Percentiles rank a stretch among this genome's conserved stretches.
These are phyloP conservation scores for Crambe crambe DNA, from an alignment of 37 sponge, comb jelly and placozoan species.

Conservation along the genomic window DNA sequence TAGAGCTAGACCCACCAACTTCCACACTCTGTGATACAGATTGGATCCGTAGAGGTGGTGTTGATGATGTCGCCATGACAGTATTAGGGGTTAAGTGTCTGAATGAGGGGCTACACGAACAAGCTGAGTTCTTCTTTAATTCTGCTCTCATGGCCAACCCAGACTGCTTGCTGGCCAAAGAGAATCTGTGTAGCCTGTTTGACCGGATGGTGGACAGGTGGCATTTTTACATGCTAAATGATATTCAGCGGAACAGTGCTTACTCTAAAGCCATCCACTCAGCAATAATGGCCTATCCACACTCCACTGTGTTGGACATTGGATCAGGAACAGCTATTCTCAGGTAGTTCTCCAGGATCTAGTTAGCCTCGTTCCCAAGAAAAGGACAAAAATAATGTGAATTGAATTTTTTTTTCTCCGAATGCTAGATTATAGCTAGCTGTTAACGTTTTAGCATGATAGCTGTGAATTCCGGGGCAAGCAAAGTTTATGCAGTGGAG, in stretches of 20 bases:
- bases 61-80: conserved; percentile 12
- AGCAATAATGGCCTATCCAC: conserved; percentile 17
- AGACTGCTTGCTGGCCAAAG: conserved; percentile 43
- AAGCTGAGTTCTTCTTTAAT: conserved; percentile 38
- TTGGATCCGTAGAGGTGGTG: no score
- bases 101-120: conserved; percentile 15
- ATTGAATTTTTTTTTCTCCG: no score
- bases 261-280: conserved; percentile 48
- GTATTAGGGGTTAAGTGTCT: conserved; percentile 45
- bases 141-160: conserved; percentile 35
- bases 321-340: conserved; percentile 80
- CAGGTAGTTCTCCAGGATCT: conserved; percentile 55
- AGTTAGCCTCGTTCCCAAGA: no score
- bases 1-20: no score
- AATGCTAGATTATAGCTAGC: no score
- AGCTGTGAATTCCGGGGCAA: conserved; percentile 61
- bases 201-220: conserved; percentile 56
- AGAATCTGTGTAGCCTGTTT: conserved; percentile 41
- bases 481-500: conserved; percentile 68
- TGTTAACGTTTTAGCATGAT: conserved; percentile 56
- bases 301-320: conserved; percentile 63
- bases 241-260: conserved; percentile 45
- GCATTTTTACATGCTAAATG: conserved; percentile 82
- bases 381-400: no score
- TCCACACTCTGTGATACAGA: no score